phyloP scores from a whole-genome alignment of 2,113 vertebrate species.

The Heptranchias perlo region DNA sequence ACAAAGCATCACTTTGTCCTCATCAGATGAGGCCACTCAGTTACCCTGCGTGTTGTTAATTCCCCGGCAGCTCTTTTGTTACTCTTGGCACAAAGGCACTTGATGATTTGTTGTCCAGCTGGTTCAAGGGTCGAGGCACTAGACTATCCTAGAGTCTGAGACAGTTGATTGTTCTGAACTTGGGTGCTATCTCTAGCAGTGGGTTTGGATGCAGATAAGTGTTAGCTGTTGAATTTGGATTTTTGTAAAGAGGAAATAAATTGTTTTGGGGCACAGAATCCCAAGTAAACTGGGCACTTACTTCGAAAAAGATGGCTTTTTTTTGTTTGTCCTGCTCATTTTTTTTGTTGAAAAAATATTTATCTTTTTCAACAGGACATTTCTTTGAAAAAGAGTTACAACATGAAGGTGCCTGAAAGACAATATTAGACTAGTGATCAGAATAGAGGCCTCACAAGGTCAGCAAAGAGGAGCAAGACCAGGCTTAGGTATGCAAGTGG shows the following conservation, averaged over 20 bases:
- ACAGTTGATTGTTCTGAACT: background rate
- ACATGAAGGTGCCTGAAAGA: constrained; percentile 4
- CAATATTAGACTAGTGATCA: constrained; percentile 12
- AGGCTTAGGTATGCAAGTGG: constrained; percentile 9
- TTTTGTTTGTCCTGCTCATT: constrained; percentile 3
- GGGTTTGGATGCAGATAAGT: background rate
- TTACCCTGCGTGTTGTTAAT: too few species aligned
- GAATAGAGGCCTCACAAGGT: constrained; percentile 10
- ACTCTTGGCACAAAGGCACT: background rate
- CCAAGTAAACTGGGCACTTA: background rate
- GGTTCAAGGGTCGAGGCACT: background rate
- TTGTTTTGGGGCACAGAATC: background rate
- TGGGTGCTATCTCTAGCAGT: background rate
- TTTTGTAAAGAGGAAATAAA: background rate
- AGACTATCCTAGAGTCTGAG: too few species aligned
- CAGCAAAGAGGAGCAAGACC: constrained; percentile 22
- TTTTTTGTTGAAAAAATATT: constrained; percentile 12
- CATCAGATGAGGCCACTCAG: too few species aligned
- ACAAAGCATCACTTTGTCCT: too few species aligned
- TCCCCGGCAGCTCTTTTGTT: too few species aligned
- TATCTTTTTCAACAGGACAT: constrained; percentile 10
- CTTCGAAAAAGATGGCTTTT: background rate
- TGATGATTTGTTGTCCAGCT: background rate
- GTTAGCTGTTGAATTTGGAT: background rate
- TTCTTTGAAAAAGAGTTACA: background rate